Conservation (phyloP, 2,888 invertebrate genomes). For the Troilus luridus region DNA sequence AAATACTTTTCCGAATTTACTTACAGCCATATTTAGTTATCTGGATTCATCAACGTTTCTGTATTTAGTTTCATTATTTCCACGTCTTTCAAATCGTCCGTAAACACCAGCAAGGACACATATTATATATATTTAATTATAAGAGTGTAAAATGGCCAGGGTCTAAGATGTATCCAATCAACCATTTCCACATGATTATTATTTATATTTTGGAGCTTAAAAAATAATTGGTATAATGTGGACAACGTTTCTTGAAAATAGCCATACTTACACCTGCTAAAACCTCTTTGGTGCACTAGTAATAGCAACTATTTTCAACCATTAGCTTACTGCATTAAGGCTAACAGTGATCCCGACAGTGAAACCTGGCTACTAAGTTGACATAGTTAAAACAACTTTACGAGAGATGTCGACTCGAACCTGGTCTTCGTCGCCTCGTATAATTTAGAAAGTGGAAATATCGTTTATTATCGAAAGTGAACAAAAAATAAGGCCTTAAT, state of each 20-base stretch:
- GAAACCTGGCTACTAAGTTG: background rate
- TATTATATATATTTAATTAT: too few relatives aligned
- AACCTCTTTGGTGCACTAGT: background rate
- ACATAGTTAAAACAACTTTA: constrained; percentile 1
- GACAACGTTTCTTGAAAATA: background rate
- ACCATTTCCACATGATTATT: too few relatives aligned
- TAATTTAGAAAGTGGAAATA: constrained; percentile 40
- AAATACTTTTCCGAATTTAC: too few relatives aligned
- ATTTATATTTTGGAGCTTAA: too few relatives aligned
- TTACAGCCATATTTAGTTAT: too few relatives aligned
- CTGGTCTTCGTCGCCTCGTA: background rate
- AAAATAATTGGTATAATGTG: too few relatives aligned
- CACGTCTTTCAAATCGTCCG: too few relatives aligned
- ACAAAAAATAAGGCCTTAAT: constrained; percentile 32
- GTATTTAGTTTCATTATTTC: too few relatives aligned
- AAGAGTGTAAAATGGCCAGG: too few relatives aligned
- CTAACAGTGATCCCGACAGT: background rate
- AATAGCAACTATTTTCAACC: background rate
- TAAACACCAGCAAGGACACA: too few relatives aligned
- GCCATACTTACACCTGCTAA: background rate
- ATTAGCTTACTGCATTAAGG: background rate
- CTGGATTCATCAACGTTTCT: too few relatives aligned
- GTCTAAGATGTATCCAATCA: too few relatives aligned
- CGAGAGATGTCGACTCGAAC: background rate
- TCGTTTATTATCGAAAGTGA: constrained; percentile 46